phyloP scores from a whole-genome alignment of 2,888 invertebrate species.

The Enoplolaimus lenunculus region DNA sequence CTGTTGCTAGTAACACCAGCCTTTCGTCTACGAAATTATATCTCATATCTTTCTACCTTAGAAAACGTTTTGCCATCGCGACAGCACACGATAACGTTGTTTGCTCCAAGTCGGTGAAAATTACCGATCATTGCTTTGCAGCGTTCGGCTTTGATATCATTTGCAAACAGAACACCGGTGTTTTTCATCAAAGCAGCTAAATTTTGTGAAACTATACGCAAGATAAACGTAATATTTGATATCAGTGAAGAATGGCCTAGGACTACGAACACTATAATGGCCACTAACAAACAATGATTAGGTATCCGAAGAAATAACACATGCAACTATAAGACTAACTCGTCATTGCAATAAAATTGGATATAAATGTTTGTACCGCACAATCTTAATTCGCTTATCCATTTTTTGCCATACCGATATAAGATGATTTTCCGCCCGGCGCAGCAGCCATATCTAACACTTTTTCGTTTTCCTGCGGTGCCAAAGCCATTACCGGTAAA shows the following conservation, averaged over 20 bases:
- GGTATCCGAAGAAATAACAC: too few relatives aligned
- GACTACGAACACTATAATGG: too few relatives aligned
- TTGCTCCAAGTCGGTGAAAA: conserved; percentile 83
- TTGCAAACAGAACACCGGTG: conserved; percentile 85
- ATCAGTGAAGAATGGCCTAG: too few relatives aligned
- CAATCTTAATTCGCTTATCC: too few relatives aligned
- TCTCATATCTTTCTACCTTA: conserved; percentile 43
- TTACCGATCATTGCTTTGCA: conserved; percentile 77
- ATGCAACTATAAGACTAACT: too few relatives aligned
- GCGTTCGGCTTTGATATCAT: conserved; percentile 79
- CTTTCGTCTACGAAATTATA: neutral
- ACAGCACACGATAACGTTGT: conserved; percentile 74
- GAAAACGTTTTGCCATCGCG: conserved; percentile 77
- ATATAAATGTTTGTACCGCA: too few relatives aligned
- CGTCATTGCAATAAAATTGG: too few relatives aligned
- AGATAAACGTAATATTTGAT: too few relatives aligned
- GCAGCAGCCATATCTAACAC: conserved; percentile 94
- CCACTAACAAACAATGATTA: too few relatives aligned
- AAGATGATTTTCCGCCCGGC: conserved; percentile 95
- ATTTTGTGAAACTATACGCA: conserved; percentile 46
- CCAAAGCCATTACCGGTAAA: conserved; percentile 90
- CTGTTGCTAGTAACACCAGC: too few relatives aligned
- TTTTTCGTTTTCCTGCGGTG: conserved; percentile 83
- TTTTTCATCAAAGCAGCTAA: conserved; percentile 86
- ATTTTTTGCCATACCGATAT: too few relatives aligned